These are phyloP conservation scores for Tanytarsus gracilentus DNA, from an alignment of 2,888 invertebrate genomes.

Conservation along the genomic window DNA sequence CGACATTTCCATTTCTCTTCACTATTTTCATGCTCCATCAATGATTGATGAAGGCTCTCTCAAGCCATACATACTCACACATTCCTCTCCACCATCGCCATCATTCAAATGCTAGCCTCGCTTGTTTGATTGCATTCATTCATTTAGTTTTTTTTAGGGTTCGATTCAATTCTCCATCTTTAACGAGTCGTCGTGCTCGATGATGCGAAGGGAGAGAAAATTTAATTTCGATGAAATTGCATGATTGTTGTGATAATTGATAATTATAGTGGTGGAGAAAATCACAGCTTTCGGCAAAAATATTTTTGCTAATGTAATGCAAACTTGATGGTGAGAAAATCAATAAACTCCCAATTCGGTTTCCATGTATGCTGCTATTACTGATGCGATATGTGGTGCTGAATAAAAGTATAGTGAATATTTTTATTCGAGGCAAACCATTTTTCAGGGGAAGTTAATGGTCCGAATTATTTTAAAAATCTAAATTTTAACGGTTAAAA, in stretches of 20 bases:
- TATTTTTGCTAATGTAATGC: neutral
- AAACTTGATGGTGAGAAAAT: no score
- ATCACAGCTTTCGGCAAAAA: conserved; percentile 18
- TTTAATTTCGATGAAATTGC: conserved; percentile 26
- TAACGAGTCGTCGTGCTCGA: neutral
- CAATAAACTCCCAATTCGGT: conserved; percentile 24
- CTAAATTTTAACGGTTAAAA: no score
- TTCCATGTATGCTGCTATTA: no score
- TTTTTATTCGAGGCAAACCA: no score
- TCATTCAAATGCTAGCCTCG: no score
- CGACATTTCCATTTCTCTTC: neutral
- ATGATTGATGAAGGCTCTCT: conserved; percentile 20
- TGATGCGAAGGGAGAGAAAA: neutral
- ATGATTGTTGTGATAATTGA: conserved; percentile 28
- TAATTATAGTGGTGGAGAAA: conserved; percentile 21
- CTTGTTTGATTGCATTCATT: neutral
- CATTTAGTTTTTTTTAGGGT: neutral
- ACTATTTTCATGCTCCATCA: conserved; percentile 26
- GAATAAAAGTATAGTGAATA: no score
- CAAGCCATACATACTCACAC: conserved; percentile 1
- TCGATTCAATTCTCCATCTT: neutral
- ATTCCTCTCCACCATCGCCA: neutral
- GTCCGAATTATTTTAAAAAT: no score
- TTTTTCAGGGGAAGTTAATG: no score
- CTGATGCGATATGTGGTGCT: no score